A percentile compares a stretch with the other conserved stretches of the same genome.
Conservation (phyloP, 2,113 vertebrate genomes). For the Hippocampus mohnikei region DNA sequence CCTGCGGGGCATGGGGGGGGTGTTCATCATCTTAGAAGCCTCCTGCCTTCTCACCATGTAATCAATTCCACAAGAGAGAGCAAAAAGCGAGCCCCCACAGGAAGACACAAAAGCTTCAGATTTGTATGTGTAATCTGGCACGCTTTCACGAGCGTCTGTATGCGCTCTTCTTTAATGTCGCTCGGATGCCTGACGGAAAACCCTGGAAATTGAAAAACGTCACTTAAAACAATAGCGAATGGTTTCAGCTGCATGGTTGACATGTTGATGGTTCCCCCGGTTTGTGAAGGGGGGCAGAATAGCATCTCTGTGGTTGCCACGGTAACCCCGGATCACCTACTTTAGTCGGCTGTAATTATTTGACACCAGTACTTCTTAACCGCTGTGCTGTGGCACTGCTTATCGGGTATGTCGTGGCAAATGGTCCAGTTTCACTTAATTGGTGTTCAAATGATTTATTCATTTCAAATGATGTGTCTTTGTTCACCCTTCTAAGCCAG, state of each 20-base stretch:
- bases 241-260: background rate
- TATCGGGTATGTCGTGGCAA: too few relatives aligned
- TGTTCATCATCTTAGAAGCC: background rate
- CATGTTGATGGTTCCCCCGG: constrained; percentile 1
- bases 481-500: too few relatives aligned
- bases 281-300: background rate
- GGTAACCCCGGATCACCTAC: background rate
- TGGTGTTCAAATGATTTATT: too few relatives aligned
- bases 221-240: background rate
- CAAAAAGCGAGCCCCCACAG: background rate
- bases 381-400: background rate
- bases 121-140: constrained; percentile 7
- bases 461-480: too few relatives aligned
- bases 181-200: background rate
- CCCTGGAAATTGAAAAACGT: background rate
- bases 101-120: background rate
- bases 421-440: too few relatives aligned
- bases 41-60: background rate
- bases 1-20: constrained; percentile 20
- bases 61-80: background rate
- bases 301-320: background rate
- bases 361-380: background rate
- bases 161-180: background rate
- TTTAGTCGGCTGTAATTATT: background rate
- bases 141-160: background rate